A percentile compares a stretch with the other conserved stretches of the same genome.
phyloP scores from a whole-genome alignment of 2,888 invertebrate genomes.

The Drosophila leonis region DNA sequence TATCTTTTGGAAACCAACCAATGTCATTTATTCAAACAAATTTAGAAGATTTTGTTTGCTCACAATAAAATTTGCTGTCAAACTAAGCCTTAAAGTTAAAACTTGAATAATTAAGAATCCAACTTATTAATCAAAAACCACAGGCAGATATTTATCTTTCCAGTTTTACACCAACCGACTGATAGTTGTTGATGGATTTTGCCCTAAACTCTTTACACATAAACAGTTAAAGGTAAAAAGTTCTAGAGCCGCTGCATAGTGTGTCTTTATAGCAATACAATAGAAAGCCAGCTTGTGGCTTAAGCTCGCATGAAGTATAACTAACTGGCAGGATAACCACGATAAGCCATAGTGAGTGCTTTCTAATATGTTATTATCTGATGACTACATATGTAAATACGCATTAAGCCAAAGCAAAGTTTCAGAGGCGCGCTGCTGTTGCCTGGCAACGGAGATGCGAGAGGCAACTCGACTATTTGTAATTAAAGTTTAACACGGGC shows the following conservation, averaged over 20 bases:
- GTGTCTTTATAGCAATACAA: not conserved
- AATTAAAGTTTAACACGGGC: slow-evolving; percentile 74
- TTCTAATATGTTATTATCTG: slow-evolving; percentile 72
- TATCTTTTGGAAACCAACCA: too few species aligned
- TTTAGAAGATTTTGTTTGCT: too few species aligned
- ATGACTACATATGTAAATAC: slow-evolving; percentile 79
- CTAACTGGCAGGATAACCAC: slow-evolving; percentile 6
- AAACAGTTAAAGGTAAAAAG: not conserved
- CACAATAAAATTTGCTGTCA: too few species aligned
- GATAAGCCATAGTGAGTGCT: slow-evolving; percentile 21
- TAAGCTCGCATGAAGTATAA: slow-evolving; percentile 1
- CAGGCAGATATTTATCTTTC: not conserved
- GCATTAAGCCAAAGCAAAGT: slow-evolving; percentile 53
- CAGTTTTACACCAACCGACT: not conserved
- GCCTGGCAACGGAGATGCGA: slow-evolving; percentile 27
- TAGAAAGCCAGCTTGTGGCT: not conserved
- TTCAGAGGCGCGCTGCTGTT: slow-evolving; percentile 43
- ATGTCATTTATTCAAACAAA: too few species aligned
- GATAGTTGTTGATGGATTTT: not conserved
- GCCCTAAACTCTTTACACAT: too few species aligned
- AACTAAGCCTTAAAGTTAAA: too few species aligned
- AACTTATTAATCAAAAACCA: not conserved
- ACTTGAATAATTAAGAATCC: too few species aligned
- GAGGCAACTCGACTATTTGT: slow-evolving; percentile 56
- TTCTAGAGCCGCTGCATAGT: not conserved